These are phyloP conservation scores for Rhynchomys soricoides DNA, from an alignment of 2,113 vertebrate species.

Conservation along the genomic window DNA sequence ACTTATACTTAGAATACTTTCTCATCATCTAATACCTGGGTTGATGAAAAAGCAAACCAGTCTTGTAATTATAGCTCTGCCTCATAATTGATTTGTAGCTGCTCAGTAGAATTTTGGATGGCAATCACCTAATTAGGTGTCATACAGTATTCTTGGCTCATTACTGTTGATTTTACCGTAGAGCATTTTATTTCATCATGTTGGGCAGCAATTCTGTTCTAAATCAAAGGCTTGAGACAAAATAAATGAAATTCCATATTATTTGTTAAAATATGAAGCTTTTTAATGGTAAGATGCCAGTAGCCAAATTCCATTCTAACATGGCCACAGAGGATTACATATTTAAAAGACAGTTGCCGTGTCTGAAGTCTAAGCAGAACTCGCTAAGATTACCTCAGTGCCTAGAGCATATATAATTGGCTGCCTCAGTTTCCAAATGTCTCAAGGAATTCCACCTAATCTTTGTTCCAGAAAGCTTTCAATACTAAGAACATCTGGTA, in stretches of 20 bases:
- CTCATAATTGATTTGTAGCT: constrained; percentile 1
- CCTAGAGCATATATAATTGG: background rate
- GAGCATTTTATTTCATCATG: constrained; percentile 60
- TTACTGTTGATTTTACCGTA: constrained; percentile 62
- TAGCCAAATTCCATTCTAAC: background rate
- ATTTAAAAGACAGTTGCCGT: background rate
- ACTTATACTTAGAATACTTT: constrained; percentile 67
- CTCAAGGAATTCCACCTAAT: background rate
- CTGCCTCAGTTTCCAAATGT: background rate
- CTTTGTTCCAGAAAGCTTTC: background rate
- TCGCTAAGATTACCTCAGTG: too few relatives aligned
- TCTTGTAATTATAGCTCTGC: background rate
- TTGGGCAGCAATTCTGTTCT: constrained; percentile 48
- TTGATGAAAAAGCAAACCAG: background rate
- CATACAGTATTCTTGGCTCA: constrained; percentile 43
- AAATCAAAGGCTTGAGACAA: constrained; percentile 54
- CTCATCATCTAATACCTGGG: constrained; percentile 57
- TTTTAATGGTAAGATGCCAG: constrained; percentile 35
- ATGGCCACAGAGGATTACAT: background rate
- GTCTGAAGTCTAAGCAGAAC: background rate
- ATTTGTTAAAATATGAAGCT: constrained; percentile 46
- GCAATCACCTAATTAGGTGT: constrained; percentile 61
- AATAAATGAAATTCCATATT: background rate
- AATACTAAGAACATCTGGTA: constrained; percentile 13
- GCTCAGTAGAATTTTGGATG: constrained; percentile 28